Evolutionary conservation across 2,888 invertebrate genomes (phyloP).

Genomic region (Stenodema calcarata): DNA sequence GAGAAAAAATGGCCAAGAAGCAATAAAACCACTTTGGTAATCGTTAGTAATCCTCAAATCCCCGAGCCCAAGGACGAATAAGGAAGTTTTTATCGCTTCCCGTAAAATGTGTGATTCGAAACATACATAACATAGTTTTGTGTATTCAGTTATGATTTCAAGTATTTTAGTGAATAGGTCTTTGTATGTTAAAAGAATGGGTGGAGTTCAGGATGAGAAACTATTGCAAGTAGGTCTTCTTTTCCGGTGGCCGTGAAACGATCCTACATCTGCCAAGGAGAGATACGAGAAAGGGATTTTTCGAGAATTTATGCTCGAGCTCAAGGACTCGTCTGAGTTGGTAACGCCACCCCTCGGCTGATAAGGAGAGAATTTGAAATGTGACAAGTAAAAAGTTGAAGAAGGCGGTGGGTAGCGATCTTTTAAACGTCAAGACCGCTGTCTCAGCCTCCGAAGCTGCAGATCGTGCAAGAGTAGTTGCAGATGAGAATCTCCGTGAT

Average conservation of each 20-base stretch:
- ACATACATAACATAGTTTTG: too few relatives aligned
- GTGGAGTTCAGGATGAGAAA: neutral
- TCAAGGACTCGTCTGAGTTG: neutral
- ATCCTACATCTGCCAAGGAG: neutral
- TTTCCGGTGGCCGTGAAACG: neutral
- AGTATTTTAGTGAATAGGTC: too few relatives aligned
- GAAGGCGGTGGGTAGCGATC: neutral
- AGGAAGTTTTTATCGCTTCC: too few relatives aligned
- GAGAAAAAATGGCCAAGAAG: too few relatives aligned
- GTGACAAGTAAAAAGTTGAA: neutral
- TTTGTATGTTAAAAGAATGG: too few relatives aligned
- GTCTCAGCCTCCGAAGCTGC: neutral
- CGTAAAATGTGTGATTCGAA: too few relatives aligned
- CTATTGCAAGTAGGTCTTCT: neutral
- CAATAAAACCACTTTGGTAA: too few relatives aligned
- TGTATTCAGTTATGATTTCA: too few relatives aligned
- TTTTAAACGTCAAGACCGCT: neutral
- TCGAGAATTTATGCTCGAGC: neutral
- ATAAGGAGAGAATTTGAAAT: conserved; percentile 23
- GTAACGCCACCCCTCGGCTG: neutral
- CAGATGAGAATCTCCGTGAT: neutral
- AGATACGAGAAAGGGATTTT: neutral
- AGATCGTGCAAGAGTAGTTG: neutral
- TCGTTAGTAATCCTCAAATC: too few relatives aligned
- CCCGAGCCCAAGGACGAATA: too few relatives aligned